phyloP scores from a whole-genome alignment of 2,797 vertebrate species.

The Microctenopoma steveboyesi region DNA sequence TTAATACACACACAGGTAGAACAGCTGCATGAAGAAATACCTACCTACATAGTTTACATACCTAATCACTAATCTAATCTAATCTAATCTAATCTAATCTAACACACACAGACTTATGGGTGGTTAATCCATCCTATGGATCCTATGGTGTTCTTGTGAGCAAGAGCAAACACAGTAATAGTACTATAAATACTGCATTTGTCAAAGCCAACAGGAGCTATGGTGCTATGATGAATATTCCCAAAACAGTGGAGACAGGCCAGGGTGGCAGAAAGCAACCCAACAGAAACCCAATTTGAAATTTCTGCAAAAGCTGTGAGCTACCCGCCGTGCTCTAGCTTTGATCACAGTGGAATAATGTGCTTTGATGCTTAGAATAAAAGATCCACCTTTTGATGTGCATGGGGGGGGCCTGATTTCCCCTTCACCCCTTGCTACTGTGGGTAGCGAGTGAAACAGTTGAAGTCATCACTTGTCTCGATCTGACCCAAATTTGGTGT shows the following conservation, averaged over 20 bases:
- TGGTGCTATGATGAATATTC: slow-evolving; percentile 48
- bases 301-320: slow-evolving; percentile 72
- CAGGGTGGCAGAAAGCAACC: slow-evolving; percentile 42
- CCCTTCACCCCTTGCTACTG: slow-evolving; percentile 27
- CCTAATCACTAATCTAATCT: too few species aligned
- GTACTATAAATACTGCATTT: slow-evolving; percentile 33
- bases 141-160: slow-evolving; percentile 39
- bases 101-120: background rate
- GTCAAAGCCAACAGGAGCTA: slow-evolving; percentile 32
- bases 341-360: slow-evolving; percentile 79
- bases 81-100: too few species aligned
- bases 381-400: slow-evolving; percentile 76
- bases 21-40: too few species aligned
- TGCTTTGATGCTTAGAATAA: slow-evolving; percentile 77
- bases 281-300: slow-evolving; percentile 63
- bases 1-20: too few species aligned
- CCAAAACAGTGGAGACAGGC: slow-evolving; percentile 23
- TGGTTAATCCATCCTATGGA: slow-evolving; percentile 20
- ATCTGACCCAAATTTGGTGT: slow-evolving; percentile 61
- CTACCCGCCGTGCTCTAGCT: slow-evolving; percentile 55
- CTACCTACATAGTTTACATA: too few species aligned
- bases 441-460: slow-evolving; percentile 53
- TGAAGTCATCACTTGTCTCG: slow-evolving; percentile 57
- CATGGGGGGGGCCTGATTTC: slow-evolving; percentile 24
- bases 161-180: slow-evolving; percentile 45